These are phyloP conservation scores for Agonopterix heracliana DNA, from an alignment of 2,888 invertebrate genomes.

Conservation along the genomic window DNA sequence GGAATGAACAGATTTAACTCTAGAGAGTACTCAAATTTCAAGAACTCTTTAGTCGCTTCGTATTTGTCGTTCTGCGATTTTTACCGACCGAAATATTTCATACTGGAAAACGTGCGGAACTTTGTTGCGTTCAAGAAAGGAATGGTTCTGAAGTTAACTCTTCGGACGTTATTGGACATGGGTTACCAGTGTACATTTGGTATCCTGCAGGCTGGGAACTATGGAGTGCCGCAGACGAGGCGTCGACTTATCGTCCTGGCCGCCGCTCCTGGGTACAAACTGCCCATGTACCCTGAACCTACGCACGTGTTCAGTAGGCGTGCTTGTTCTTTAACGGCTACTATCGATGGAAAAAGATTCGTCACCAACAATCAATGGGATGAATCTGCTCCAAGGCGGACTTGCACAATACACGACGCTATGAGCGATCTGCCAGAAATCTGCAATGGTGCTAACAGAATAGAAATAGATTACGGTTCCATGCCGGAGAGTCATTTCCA, in stretches of 20 bases:
- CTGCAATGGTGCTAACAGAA: conserved; percentile 80
- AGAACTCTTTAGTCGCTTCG: conserved; percentile 89
- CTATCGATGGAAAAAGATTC: conserved; percentile 66
- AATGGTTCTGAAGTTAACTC: conserved; percentile 87
- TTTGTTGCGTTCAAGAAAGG: conserved; percentile 89
- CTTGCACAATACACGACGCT: conserved; percentile 87
- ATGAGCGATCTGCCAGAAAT: conserved; percentile 89
- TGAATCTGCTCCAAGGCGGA: conserved; percentile 84
- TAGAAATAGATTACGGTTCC: conserved; percentile 82
- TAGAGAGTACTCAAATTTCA: conserved; percentile 88
- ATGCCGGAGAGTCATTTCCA: conserved; percentile 87
- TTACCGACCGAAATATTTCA: conserved; percentile 88
- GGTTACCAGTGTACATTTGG: conserved; percentile 93
- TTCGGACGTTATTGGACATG: conserved; percentile 86
- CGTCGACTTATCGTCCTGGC: conserved; percentile 87
- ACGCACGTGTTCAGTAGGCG: conserved; percentile 84
- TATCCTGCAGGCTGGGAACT: conserved; percentile 90
- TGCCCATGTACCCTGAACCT: conserved; percentile 88
- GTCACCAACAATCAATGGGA: conserved; percentile 77
- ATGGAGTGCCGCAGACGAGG: conserved; percentile 89
- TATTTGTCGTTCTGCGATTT: conserved; percentile 91
- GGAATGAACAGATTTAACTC: conserved; percentile 93
- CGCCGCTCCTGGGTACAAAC: conserved; percentile 84
- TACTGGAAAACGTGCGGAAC: conserved; percentile 90
- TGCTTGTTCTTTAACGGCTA: conserved; percentile 76